These are phyloP conservation scores for Glyptemys insculpta DNA, from an alignment of 2,797 vertebrate species.

Conservation along the genomic window DNA sequence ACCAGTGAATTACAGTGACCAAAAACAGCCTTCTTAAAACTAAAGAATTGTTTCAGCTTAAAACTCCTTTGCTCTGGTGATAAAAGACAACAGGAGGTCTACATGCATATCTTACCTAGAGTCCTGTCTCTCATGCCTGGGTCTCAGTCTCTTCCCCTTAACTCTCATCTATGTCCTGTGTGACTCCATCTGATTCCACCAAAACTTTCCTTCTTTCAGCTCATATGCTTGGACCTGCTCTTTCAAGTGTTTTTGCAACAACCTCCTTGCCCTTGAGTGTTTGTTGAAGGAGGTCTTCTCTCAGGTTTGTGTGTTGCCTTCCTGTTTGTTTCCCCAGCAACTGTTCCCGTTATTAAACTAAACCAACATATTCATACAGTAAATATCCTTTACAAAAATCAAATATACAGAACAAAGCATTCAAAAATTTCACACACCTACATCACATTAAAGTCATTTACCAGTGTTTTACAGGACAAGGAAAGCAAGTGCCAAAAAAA, in stretches of 20 bases:
- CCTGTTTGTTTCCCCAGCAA: neutral
- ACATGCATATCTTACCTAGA: neutral
- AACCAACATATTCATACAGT: neutral
- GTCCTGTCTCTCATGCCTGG: neutral
- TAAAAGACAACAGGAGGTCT: neutral
- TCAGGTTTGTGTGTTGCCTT: neutral
- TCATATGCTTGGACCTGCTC: neutral
- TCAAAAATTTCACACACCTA: neutral
- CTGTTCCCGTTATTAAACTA: neutral
- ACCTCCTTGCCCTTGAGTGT: neutral
- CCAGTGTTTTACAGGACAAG: neutral
- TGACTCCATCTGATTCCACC: neutral
- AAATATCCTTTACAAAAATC: neutral
- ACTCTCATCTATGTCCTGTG: neutral
- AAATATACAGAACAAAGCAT: neutral
- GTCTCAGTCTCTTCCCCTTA: neutral
- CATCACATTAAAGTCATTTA: neutral
- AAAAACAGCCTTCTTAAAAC: neutral
- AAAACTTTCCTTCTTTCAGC: neutral
- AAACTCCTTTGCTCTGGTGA: neutral
- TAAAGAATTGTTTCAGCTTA: neutral
- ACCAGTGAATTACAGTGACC: neutral
- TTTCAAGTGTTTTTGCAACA: neutral
- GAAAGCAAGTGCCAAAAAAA: neutral
- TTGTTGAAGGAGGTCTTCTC: neutral